phyloP scores from a whole-genome alignment of 1,140 invertebrate species.

The Prorops nasuta region DNA sequence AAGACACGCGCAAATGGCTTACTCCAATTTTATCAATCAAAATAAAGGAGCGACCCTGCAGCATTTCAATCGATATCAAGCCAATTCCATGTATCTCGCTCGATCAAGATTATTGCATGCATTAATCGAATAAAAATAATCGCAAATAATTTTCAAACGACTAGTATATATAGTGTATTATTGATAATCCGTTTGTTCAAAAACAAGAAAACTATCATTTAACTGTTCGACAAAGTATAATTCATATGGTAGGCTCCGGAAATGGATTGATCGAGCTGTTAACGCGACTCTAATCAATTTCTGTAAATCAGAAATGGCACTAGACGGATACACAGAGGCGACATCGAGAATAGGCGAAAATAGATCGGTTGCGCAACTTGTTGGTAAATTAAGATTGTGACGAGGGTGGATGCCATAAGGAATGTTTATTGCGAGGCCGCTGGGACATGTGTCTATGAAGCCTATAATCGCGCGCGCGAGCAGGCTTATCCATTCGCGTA shows the following conservation, averaged over 20 bases:
- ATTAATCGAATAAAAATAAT: too few relatives aligned
- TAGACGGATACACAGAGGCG: conserved; percentile 1
- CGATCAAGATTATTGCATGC: too few relatives aligned
- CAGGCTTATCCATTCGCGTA: not conserved
- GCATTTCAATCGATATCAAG: too few relatives aligned
- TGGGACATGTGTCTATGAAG: too few relatives aligned
- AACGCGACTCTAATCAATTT: too few relatives aligned
- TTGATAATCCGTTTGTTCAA: not conserved
- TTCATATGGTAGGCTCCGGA: not conserved
- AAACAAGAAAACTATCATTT: not conserved
- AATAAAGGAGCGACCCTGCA: too few relatives aligned
- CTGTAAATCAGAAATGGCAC: too few relatives aligned
- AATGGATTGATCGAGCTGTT: not conserved
- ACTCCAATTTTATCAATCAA: too few relatives aligned
- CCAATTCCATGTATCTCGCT: too few relatives aligned
- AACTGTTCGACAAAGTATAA: not conserved
- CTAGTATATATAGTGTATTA: too few relatives aligned
- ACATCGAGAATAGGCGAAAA: conserved; percentile 30
- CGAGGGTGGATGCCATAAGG: conserved; percentile 42
- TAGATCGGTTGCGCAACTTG: conserved; percentile 40
- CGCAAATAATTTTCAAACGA: too few relatives aligned
- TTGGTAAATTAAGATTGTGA: conserved; percentile 46
- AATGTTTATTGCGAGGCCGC: conserved; percentile 39
- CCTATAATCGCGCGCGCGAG: conserved; percentile 14
- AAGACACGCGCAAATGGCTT: too few relatives aligned